phyloP scores from a whole-genome alignment of 2,113 vertebrate species.

The Potamarius usumacintae region DNA sequence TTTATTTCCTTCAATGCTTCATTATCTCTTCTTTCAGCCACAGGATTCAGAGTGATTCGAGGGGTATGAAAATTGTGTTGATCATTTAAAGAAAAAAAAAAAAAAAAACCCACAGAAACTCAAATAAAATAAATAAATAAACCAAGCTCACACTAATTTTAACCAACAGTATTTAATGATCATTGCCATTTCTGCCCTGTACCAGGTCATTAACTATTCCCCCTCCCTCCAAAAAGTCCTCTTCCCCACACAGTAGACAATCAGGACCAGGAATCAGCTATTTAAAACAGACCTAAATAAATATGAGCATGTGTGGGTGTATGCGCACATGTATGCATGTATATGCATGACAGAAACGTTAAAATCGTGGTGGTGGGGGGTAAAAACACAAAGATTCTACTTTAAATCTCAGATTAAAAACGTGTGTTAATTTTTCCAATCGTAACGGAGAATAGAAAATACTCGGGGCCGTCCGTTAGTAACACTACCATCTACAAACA shows the following conservation, averaged over 20 bases:
- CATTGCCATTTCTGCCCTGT: slow-evolving; percentile 69
- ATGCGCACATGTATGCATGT: slow-evolving; percentile 8
- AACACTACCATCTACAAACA: slow-evolving; percentile 47
- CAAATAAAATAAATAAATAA: background rate
- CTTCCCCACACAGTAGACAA: slow-evolving; percentile 69
- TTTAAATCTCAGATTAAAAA: slow-evolving; percentile 30
- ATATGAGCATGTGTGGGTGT: slow-evolving; percentile 67
- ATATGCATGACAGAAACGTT: slow-evolving; percentile 13
- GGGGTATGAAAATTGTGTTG: background rate
- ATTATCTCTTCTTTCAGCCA: background rate
- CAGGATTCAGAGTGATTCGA: background rate
- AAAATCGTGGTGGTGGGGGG: slow-evolving; percentile 17
- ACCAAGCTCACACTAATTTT: slow-evolving; percentile 8
- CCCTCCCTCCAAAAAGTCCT: slow-evolving; percentile 67
- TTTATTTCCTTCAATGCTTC: background rate
- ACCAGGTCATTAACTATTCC: slow-evolving; percentile 34
- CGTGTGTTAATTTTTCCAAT: slow-evolving; percentile 47
- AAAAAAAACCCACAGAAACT: too few relatives aligned
- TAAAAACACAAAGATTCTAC: slow-evolving; percentile 18
- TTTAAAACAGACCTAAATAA: slow-evolving; percentile 79
- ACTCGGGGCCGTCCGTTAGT: slow-evolving; percentile 49
- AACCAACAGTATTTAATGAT: slow-evolving; percentile 82
- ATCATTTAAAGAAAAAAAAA: background rate
- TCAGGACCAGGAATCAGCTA: slow-evolving; percentile 59
- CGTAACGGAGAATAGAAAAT: slow-evolving; percentile 51